Base-by-base conservation (phyloP, 2,888 invertebrate genomes). In the Drosophila algonquin region DNA sequence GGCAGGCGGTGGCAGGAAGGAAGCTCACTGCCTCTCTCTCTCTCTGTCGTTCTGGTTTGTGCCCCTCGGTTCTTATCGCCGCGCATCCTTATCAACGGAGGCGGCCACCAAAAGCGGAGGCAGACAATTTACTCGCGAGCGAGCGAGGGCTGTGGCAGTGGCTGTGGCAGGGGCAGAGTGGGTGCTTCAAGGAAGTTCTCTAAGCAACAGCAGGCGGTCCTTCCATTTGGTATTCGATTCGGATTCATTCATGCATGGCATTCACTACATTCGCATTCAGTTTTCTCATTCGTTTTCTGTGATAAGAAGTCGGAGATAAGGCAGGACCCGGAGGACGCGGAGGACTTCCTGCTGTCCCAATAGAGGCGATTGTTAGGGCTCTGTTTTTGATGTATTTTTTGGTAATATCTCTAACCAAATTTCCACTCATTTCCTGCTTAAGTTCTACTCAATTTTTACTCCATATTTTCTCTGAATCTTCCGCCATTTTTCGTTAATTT, bases 21-120 rank as follows among this genome's bases (percentile, higher is more conserved):
- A 40, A 40, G 40, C 40, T 40, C 40, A 40, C 1, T 40, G 14
- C 40, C n/a, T n/a, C n/a, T n/a, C n/a, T 40, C 40, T 40, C 40
- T 40, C 40, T 40, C 10, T 10, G 35, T 40, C 40, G 40, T 40
- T 40, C 40, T 40, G 40, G 40, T 1, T 40, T 40, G 40, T 40
- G 40, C 40, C 40, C 6, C 14, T 6, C 6, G 40, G 6, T 50
- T 47, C 73, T 73, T 72, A 72, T 72, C 71, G 48, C 73, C 63
- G 63, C 73, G 53, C n/a, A 45, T 57, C 73, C 71, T 71, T 71
- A 71, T 50, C 73, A 63, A 30, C 63, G 63, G 44, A 55, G 55
- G 35, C 44, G 55, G 35, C 44, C 40, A 40, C 40, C 40, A 40
- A 46, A 44, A 44, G n/a, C 18, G 18, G 18, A 18, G 18, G 18